Evolutionary conservation across 2,113 vertebrate genomes (phyloP), one percentile per base, ranked within the genome.

Genomic region (Oryzias celebensis): DNA sequence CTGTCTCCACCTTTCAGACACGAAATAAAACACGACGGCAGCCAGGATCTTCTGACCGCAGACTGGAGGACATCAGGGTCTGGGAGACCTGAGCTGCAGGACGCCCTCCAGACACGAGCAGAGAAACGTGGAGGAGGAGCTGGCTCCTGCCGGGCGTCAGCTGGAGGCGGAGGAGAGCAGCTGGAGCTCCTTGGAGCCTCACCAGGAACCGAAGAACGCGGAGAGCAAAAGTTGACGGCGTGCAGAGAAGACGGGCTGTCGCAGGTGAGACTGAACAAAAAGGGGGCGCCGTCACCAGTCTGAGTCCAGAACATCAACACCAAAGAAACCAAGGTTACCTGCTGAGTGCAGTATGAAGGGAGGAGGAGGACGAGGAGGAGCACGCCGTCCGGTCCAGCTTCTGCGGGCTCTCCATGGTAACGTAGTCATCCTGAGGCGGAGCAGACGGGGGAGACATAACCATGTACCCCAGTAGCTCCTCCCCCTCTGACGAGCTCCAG

Each of bases 391-490:
- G 24, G 8, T 26, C 8, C n/a, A 16, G 52, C 68, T 83, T 84
- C 0, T 64, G 58, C 23, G 83, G 88, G 46, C 85, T 90, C 3
- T 44, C 50, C 86, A 90, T 87, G 31, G 58, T 31, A 7, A 87
- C 60, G 10, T 88, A 88, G 14, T 87, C 85, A 12, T 87, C 78
- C 47, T 57, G 78, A 58, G 71, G 48, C 15, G 58, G 26, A 41
- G 18, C 54, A 20, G 60, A 47, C 0, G 43, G 80, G 16, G 82
- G 83, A 7, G 85, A 82, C 88, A 90, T 90, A 59, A 75, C 46
- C 88, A 90, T 71, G 62, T 90, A 88, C 2, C 52, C 78, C 3
- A 4, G 62, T 0, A 45, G 42, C 17, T 70, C 71, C 23, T 72
- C 57, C n/a, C 65, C 54, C 7, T 80, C 71, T 4, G 10, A 3